Percentiles rank a stretch among this genome's conserved stretches.
These are phyloP conservation scores for Drosophila bipectinata DNA, from an alignment of 1,140 invertebrate genomes.

Conservation along the genomic window DNA sequence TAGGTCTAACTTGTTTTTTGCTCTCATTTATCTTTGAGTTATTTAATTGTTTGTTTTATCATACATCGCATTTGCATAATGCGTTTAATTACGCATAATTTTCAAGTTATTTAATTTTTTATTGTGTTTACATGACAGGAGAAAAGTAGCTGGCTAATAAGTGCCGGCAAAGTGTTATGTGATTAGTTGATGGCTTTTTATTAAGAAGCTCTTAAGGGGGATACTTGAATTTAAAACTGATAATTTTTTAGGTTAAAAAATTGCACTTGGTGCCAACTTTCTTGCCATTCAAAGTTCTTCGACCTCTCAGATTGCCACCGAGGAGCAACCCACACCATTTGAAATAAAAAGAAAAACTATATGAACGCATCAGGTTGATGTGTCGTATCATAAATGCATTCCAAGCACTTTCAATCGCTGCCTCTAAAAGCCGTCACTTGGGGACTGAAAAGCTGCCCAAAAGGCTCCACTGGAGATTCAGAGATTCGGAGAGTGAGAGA, in stretches of 20 bases:
- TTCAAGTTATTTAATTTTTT: conserved; percentile 53
- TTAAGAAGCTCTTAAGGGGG: not conserved
- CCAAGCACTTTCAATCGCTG: conserved; percentile 47
- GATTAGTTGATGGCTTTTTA: not conserved
- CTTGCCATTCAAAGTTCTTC: conserved; percentile 7
- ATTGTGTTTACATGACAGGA: conserved; percentile 57
- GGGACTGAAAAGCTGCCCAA: conserved; percentile 35
- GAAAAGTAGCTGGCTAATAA: conserved; percentile 14
- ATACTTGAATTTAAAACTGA: not conserved
- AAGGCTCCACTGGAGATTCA: conserved; percentile 20
- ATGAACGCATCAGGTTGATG: conserved; percentile 27
- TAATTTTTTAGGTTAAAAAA: too few species aligned
- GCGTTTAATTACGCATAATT: conserved; percentile 64
- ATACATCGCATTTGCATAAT: conserved; percentile 61
- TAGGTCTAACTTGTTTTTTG: conserved; percentile 37
- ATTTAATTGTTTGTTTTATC: conserved; percentile 47
- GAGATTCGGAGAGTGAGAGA: conserved; percentile 10
- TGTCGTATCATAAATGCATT: conserved; percentile 48
- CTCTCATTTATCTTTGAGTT: conserved; percentile 31
- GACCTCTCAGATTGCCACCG: conserved; percentile 4
- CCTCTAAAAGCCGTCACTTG: conserved; percentile 45
- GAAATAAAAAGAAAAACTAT: conserved; percentile 14
- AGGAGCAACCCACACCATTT: conserved; percentile 25
- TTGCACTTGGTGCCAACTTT: conserved; percentile 10
- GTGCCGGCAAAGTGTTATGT: conserved; percentile 24